phyloP scores from a whole-genome alignment of 2,888 invertebrate species.

The Heliconius ismenius region DNA sequence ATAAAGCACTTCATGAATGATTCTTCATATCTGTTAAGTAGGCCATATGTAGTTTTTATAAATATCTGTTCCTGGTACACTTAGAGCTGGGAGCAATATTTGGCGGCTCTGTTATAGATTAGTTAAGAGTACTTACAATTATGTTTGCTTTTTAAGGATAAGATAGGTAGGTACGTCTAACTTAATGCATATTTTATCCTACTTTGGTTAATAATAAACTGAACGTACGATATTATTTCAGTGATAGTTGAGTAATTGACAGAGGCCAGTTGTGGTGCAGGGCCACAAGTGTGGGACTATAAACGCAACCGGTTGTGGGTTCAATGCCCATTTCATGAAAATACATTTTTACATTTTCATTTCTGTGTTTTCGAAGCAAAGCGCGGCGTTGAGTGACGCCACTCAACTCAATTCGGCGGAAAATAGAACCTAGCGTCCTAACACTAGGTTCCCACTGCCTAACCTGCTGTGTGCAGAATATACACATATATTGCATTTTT shows the following conservation, averaged over 20 bases:
- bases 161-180: background rate
- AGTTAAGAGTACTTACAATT: constrained; percentile 49
- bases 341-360: too few relatives aligned
- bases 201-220: constrained; percentile 28
- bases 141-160: constrained; percentile 3
- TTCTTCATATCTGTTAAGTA: constrained; percentile 53
- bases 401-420: too few relatives aligned
- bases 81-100: constrained; percentile 55
- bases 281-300: too few relatives aligned
- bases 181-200: constrained; percentile 32
- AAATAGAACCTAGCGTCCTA: too few relatives aligned
- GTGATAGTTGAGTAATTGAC: background rate
- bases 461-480: too few relatives aligned
- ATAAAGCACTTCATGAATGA: constrained; percentile 28
- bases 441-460: too few relatives aligned
- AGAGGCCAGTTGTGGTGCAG: background rate
- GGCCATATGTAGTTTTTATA: constrained; percentile 71
- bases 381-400: too few relatives aligned
- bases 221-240: too few relatives aligned
- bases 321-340: too few relatives aligned
- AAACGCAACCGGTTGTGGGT: too few relatives aligned
- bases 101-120: constrained; percentile 61
- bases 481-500: background rate
- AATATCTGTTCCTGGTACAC: constrained; percentile 61
- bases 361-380: too few relatives aligned